Conservation (phyloP, 2,888 invertebrate genomes). For the Hecatera dysodea region DNA sequence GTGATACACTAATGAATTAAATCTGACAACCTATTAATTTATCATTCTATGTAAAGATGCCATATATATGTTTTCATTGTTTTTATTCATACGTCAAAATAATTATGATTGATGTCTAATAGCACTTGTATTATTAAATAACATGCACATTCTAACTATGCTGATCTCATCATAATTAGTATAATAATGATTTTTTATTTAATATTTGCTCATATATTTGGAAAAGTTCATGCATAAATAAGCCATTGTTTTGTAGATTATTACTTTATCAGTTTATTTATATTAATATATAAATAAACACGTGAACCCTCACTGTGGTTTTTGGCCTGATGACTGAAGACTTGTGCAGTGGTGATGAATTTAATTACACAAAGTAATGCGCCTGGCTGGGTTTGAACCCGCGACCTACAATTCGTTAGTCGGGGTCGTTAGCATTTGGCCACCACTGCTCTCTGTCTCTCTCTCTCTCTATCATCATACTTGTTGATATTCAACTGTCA, state of each 20-base stretch:
- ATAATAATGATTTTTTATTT: background rate
- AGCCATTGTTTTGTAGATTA: conserved; percentile 11
- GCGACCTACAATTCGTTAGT: too few species aligned
- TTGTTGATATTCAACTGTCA: conserved; percentile 20
- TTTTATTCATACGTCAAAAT: background rate
- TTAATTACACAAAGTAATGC: too few species aligned
- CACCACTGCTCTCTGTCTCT: too few species aligned
- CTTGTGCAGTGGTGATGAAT: too few species aligned
- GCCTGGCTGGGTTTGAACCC: too few species aligned
- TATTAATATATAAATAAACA: too few species aligned
- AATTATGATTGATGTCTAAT: background rate
- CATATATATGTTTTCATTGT: background rate
- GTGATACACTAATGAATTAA: background rate
- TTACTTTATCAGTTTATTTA: background rate
- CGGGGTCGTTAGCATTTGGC: too few species aligned
- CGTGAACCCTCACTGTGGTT: too few species aligned
- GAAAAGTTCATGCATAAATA: background rate
- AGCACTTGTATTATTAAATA: background rate
- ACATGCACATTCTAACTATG: background rate
- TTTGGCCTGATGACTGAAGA: too few species aligned
- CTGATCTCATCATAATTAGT: background rate
- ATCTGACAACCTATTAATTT: background rate
- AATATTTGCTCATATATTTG: background rate
- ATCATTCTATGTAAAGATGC: background rate
- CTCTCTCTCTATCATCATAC: conserved; percentile 16